Conservation (phyloP, 1,140 invertebrate species). For the Papilio glaucus region DNA sequence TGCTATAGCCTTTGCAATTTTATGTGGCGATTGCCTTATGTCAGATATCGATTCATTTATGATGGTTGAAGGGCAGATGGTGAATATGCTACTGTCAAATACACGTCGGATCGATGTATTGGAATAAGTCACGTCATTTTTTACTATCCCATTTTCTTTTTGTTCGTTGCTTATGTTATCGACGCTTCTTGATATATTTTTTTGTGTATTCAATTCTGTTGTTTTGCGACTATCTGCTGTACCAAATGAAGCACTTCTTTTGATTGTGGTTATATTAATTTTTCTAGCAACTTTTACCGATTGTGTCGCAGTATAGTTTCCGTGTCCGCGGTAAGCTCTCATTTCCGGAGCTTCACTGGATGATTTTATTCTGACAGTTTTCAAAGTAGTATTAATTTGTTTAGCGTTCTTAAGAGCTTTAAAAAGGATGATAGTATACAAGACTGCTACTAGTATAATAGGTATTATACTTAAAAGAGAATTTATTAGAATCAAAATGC, state of each 20-base stretch:
- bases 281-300: constrained; percentile 47
- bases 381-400: constrained; percentile 63
- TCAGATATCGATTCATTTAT: constrained; percentile 26
- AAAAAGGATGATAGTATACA: constrained; percentile 84
- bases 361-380: constrained; percentile 49
- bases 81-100: constrained; percentile 18
- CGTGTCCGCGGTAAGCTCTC: constrained; percentile 66
- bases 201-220: constrained; percentile 40
- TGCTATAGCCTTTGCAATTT: constrained; percentile 36
- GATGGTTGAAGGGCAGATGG: constrained; percentile 15
- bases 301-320: constrained; percentile 49
- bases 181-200: constrained; percentile 59
- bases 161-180: constrained; percentile 44
- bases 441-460: constrained; percentile 77
- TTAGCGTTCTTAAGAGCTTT: constrained; percentile 80
- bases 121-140: constrained; percentile 39
- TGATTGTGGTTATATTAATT: constrained; percentile 44
- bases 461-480: constrained; percentile 82
- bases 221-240: constrained; percentile 41
- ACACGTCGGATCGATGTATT: constrained; percentile 33
- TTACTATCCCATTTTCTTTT: constrained; percentile 28
- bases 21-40: constrained; percentile 23
- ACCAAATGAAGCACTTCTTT: constrained; percentile 69
- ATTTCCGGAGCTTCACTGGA: constrained; percentile 52
- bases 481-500: constrained; percentile 79